Percentiles rank a stretch among this genome's conserved stretches.
Evolutionary conservation across 1,140 invertebrate genomes (phyloP).

Genomic region (Sitodiplosis mosellana): DNA sequence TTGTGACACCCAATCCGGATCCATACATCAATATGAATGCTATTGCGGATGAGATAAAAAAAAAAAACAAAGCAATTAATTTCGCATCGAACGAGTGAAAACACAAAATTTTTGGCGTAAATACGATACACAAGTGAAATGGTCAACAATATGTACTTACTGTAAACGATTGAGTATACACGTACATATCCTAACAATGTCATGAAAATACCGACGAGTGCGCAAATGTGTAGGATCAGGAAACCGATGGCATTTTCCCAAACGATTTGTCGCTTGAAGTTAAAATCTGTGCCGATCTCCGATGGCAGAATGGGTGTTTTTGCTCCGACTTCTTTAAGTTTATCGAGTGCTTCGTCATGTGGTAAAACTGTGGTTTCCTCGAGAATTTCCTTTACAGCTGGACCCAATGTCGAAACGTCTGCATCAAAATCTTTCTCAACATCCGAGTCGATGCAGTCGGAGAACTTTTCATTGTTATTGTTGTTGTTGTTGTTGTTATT

Average conservation of each 20-base stretch:
- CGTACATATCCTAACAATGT: slow-evolving; percentile 18
- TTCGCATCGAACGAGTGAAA: slow-evolving; percentile 10
- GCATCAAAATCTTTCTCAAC: background rate
- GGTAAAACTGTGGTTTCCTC: background rate
- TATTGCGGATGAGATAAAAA: no score
- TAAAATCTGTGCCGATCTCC: slow-evolving; percentile 26
- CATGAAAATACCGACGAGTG: slow-evolving; percentile 12
- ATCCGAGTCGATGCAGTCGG: no score
- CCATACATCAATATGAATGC: slow-evolving; percentile 4
- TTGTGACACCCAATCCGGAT: slow-evolving; percentile 30
- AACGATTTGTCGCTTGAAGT: slow-evolving; percentile 29
- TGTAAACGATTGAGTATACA: slow-evolving; percentile 20
- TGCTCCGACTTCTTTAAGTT: slow-evolving; percentile 1
- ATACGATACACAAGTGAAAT: slow-evolving; percentile 31
- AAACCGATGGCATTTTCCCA: slow-evolving; percentile 33
- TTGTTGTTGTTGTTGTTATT: no score
- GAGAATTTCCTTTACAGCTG: background rate
- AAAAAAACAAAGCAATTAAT: slow-evolving; percentile 3
- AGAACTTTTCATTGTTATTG: no score
- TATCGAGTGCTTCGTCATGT: background rate
- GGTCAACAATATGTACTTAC: slow-evolving; percentile 17
- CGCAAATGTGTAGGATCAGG: slow-evolving; percentile 26
- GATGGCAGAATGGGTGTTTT: slow-evolving; percentile 1
- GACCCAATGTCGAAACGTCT: background rate
- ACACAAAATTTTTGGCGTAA: slow-evolving; percentile 36